Evolutionary conservation across 2,888 invertebrate genomes (phyloP), one percentile per base, ranked within the genome.

Genomic region (Drosophila meridionalis): DNA sequence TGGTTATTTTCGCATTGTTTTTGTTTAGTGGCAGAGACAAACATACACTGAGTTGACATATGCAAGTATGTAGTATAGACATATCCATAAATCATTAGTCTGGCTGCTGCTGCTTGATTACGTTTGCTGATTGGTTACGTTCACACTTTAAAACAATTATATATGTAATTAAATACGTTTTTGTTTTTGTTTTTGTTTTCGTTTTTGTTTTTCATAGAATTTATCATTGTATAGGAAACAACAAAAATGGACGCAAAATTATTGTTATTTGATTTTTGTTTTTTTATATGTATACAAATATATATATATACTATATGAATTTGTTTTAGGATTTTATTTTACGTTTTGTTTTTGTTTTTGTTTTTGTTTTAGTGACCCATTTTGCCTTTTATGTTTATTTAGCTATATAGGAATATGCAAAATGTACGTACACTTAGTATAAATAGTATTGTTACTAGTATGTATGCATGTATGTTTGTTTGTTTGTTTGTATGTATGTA

Each of bases 171-270:
- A 60, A 68, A 70, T 69, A 67, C 56, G 58, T 67, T 55, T 56
- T 67, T 58, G 28, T 55, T 50, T 57, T 50, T 50, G n/a, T 32
- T 58, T 66, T 61, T 58, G 28, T 55, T 50, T 57, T 50, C 32
- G n/a, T 32, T 58, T 66, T 61, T 48, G 4, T 59, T 32, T 55
- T 57, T 55, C 6, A 26, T 45, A 63, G 20, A 62, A 38, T 66
- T 62, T 58, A 42, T 60, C 45, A 69, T 76, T 78, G 72, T 81
- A 78, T 82, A 78, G 83, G 87, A 87, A 90, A 79, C 81, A 87
- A 87, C 90, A 79, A 87, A 90, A 88, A 88, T 88, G 90, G 87
- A 87, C 87, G 90, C 87, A 87, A 90, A 88, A 89, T 90, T 83
- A 83, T 86, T 83, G 79, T 90, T 85, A 66, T 75, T 76, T 70